These are phyloP conservation scores for Gnathochromis pfefferi DNA, from an alignment of 2,113 vertebrate species.

Conservation along the genomic window DNA sequence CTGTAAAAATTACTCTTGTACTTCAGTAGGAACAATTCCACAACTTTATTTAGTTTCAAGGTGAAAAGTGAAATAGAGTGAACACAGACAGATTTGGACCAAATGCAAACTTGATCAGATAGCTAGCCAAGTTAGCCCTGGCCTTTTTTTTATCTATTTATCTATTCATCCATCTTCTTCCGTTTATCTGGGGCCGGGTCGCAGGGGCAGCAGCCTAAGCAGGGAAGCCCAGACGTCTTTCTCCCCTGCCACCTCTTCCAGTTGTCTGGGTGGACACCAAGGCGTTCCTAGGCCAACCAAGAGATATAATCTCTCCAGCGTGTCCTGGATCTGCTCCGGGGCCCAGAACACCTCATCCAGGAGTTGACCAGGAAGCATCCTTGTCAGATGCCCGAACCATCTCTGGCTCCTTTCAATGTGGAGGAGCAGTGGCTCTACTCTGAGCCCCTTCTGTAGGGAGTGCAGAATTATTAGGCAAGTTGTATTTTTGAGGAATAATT, in stretches of 20 bases:
- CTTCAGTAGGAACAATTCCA: neutral
- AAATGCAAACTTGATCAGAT: neutral
- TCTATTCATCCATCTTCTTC: neutral
- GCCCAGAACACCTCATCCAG: neutral
- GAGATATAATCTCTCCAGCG: neutral
- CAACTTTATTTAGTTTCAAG: neutral
- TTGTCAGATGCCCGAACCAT: neutral
- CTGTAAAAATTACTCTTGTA: neutral
- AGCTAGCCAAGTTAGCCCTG: accelerated
- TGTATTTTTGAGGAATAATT: too few species aligned
- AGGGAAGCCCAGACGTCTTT: neutral
- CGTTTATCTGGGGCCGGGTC: accelerated
- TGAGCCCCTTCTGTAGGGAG: neutral
- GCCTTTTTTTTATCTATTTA: neutral
- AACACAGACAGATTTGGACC: neutral
- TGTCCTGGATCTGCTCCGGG: neutral
- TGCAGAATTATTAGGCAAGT: too few species aligned
- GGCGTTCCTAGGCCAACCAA: neutral
- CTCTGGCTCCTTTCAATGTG: neutral
- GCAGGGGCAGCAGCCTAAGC: neutral
- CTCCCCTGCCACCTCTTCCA: neutral
- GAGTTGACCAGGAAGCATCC: neutral
- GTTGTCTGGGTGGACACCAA: accelerated
- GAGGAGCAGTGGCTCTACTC: neutral
- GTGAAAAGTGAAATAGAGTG: neutral